Conservation (phyloP, 2,888 invertebrate species). For the Spisula subtruncata region DNA sequence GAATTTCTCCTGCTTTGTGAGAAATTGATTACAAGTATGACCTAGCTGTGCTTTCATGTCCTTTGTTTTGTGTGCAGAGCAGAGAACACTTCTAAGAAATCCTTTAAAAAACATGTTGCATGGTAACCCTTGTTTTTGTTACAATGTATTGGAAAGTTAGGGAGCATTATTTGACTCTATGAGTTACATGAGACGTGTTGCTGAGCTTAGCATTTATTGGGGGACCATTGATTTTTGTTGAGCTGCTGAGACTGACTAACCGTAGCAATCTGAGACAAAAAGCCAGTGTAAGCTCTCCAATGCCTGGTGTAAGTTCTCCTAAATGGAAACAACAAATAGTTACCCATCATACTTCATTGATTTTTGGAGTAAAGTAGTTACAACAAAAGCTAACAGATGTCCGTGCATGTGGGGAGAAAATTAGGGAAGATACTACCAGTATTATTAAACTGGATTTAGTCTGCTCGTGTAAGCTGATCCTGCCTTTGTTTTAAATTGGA, state of each 20-base stretch:
- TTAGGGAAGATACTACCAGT: slow-evolving; percentile 5
- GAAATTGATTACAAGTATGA: no score
- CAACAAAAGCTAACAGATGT: slow-evolving; percentile 37
- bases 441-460: neutral
- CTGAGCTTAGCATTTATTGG: neutral
- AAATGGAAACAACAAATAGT: slow-evolving; percentile 2
- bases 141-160: neutral
- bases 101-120: no score
- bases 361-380: slow-evolving; percentile 15
- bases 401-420: slow-evolving; percentile 14
- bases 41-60: no score
- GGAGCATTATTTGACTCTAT: neutral
- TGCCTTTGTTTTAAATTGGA: neutral
- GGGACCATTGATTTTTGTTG: neutral
- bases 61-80: no score
- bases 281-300: neutral
- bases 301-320: neutral
- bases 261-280: neutral
- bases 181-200: neutral
- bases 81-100: no score
- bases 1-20: no score
- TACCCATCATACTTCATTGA: slow-evolving; percentile 37
- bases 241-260: slow-evolving; percentile 3
- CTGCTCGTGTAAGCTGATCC: neutral
- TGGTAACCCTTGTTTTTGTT: neutral